phyloP scores from a whole-genome alignment of 2,113 vertebrate species.

The Planiliza haematocheilus region DNA sequence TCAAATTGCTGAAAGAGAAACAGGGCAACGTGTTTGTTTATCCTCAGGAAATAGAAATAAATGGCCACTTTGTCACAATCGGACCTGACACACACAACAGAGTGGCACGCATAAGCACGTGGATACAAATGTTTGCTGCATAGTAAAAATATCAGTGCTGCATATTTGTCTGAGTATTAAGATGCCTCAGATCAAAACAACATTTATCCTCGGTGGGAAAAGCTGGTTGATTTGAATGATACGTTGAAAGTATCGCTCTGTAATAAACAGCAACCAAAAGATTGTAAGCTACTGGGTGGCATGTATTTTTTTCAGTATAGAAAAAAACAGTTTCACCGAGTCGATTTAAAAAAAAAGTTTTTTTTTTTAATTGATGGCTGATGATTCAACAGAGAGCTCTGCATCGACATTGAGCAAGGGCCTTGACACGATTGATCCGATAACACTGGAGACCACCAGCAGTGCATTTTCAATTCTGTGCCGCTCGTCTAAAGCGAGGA shows the following conservation, averaged over 20 bases:
- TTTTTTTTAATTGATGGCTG: background rate
- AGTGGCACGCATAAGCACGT: background rate
- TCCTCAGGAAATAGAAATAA: slow-evolving; percentile 48
- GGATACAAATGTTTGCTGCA: background rate
- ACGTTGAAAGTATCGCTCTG: background rate
- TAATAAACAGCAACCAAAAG: slow-evolving; percentile 2
- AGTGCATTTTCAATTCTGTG: too few relatives aligned
- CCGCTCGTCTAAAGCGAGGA: too few relatives aligned
- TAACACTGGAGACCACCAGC: background rate
- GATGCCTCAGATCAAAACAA: slow-evolving; percentile 3
- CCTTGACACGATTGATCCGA: background rate
- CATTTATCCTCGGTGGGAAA: background rate
- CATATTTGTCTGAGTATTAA: slow-evolving; percentile 17
- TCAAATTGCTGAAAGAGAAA: slow-evolving; percentile 56
- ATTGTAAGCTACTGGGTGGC: too few relatives aligned
- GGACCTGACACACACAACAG: background rate
- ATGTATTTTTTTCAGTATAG: too few relatives aligned
- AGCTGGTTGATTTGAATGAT: slow-evolving; percentile 1
- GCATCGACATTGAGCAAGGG: background rate
- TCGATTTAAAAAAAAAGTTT: too few relatives aligned
- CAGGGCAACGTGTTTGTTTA: slow-evolving; percentile 51
- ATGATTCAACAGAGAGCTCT: background rate
- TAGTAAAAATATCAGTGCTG: slow-evolving; percentile 11
- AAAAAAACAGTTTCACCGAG: too few relatives aligned
- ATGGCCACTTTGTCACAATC: slow-evolving; percentile 30